Evolutionary conservation across 2,797 vertebrate genomes (phyloP).

Genomic region (Rhabdophis nuchalis): DNA sequence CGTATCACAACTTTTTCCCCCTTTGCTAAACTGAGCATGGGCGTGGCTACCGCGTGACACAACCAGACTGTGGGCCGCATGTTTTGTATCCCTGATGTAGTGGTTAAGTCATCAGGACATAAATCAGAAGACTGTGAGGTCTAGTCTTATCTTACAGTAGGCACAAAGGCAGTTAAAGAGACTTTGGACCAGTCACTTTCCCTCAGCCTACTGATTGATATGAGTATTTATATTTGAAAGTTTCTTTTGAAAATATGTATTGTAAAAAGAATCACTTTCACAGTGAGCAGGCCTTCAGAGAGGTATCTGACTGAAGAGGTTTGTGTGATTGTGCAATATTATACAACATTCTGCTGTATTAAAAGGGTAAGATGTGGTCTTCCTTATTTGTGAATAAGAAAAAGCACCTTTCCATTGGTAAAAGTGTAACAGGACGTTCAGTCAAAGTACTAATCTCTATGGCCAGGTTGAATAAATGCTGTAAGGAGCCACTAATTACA

Average conservation of each 20-base stretch:
- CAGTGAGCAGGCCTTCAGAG: not conserved
- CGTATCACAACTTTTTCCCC: rapidly evolving
- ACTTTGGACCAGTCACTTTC: not conserved
- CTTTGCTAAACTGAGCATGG: no score
- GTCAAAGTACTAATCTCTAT: not conserved
- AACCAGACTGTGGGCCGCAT: no score
- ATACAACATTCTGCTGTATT: not conserved
- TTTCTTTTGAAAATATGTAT: not conserved
- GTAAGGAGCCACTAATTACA: not conserved
- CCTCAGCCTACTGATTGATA: not conserved
- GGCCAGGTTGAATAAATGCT: not conserved
- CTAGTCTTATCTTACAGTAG: not conserved
- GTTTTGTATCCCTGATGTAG: not conserved
- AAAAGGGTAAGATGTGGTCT: not conserved
- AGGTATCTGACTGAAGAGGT: not conserved
- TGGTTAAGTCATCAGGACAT: not conserved
- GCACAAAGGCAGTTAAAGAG: not conserved
- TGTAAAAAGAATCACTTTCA: not conserved
- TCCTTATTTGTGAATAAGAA: not conserved
- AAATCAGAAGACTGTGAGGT: not conserved
- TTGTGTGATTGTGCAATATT: not conserved
- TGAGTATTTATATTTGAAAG: not conserved
- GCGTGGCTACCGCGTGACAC: rapidly evolving
- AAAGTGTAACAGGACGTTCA: not conserved
- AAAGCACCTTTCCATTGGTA: not conserved